Base-by-base conservation (phyloP, 2,888 invertebrate species). In the Cataglyphis livida region DNA sequence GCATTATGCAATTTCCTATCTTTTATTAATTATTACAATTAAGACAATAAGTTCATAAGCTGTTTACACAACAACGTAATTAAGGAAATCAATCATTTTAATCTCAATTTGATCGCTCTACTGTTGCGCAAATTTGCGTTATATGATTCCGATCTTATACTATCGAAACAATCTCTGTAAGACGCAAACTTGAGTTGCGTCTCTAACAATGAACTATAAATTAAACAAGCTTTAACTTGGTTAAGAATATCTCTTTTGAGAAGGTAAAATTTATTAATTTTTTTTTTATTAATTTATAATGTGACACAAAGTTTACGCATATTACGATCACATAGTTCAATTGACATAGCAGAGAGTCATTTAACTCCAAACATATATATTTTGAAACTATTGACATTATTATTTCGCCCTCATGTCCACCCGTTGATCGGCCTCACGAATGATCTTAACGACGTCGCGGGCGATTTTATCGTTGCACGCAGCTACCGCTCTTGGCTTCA, bases 401-500 rank as follows among this genome's bases (percentile, higher is more conserved):
- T 79, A 64, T 41, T 28, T 75, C 48, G 35, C 78, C 84, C 66
- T 84, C 7, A 84, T 68, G 5, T 92, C 89, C 35, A 89, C 93
- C 85, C 87, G 90, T 76, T 88, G 84, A 93, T 96, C 95, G 44
- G 96, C 96, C 91, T 95, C 95, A 68, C 95, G 94, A 89, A 96
- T 95, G 62, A 96, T 94, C 79, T 91, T 91, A 81, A 95, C 94
- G 70, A 95, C 94, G 84, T 95, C 95, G 48, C 94, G 93, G 3
- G 95, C 95, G 48, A 96, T 93, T 87, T 95, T 94, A 70, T 95
- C 94, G 3, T 96, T 96, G 68, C 95, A 95, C 0, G 96, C 95
- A 25, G 95, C 96, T 62, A 96, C 94, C 59, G 96, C 95, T 89
- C 96, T 95, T 0, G 96, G 96, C 84, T 95, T 95, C 96, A 96